Percentiles rank a stretch among this genome's conserved stretches.
These are phyloP conservation scores for Tachina lurida DNA, from an alignment of 2,888 invertebrate genomes.

Conservation along the genomic window DNA sequence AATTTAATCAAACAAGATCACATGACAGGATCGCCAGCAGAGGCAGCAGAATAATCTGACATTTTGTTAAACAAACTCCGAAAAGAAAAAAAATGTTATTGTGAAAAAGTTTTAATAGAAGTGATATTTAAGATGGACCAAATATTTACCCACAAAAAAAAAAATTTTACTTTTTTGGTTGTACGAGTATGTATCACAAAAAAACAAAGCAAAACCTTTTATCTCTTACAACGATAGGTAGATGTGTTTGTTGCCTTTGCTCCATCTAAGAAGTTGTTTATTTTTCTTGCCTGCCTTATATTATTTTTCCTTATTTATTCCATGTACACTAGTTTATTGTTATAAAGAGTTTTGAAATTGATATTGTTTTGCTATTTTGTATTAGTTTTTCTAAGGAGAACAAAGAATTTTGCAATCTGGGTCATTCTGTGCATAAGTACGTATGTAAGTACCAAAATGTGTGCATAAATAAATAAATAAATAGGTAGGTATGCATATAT, in stretches of 20 bases:
- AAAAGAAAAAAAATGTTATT: conserved; percentile 6
- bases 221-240: background rate
- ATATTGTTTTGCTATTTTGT: conserved; percentile 30
- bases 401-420: conserved; percentile 44
- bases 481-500: background rate
- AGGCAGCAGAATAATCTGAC: conserved; percentile 1
- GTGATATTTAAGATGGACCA: conserved; percentile 56
- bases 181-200: background rate
- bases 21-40: conserved; percentile 56
- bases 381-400: conserved; percentile 31
- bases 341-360: conserved; percentile 34
- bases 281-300: background rate
- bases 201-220: background rate
- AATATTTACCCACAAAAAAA: background rate
- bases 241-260: background rate
- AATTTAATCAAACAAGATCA: conserved; percentile 61
- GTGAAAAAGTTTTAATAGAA: conserved; percentile 34
- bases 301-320: background rate
- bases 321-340: conserved; percentile 3
- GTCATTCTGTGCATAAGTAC: conserved; percentile 33
- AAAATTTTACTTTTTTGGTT: conserved; percentile 1
- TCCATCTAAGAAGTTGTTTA: background rate
- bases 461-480: background rate
- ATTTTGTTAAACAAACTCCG: conserved; percentile 7
- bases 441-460: conserved; percentile 21